These are phyloP conservation scores for Dendronephthya gigantea DNA, from an alignment of 64 coral and sea anemone species.

Conservation along the genomic window DNA sequence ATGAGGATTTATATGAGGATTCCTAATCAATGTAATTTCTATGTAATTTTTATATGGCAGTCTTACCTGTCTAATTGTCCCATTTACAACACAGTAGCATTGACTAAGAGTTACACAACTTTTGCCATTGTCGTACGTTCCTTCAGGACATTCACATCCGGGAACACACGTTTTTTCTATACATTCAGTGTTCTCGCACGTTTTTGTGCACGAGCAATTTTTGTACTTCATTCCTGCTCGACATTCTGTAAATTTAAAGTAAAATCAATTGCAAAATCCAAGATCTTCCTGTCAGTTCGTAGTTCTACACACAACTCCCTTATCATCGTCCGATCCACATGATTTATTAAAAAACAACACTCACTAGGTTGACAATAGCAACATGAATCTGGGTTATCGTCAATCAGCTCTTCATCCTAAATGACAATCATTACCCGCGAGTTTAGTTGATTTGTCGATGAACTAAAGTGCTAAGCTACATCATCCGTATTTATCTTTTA, in stretches of 20 bases:
- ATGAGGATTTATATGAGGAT: too few species aligned
- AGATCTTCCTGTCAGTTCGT: too few species aligned
- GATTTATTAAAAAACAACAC: background rate
- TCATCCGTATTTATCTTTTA: too few species aligned
- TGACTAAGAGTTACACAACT: conserved; percentile 35
- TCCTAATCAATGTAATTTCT: too few species aligned
- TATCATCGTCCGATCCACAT: too few species aligned
- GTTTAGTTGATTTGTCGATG: too few species aligned
- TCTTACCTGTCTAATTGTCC: conserved; percentile 36
- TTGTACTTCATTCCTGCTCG: conserved; percentile 50
- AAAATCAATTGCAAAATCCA: too few species aligned
- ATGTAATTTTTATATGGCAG: background rate
- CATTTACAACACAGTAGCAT: conserved; percentile 34
- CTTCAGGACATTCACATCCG: conserved; percentile 51
- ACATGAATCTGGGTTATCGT: conserved; percentile 26
- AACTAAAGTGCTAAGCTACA: too few species aligned
- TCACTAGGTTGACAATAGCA: conserved; percentile 58
- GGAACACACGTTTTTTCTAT: conserved; percentile 29
- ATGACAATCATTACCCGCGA: background rate
- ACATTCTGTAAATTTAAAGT: conserved; percentile 55
- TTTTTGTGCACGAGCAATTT: conserved; percentile 45
- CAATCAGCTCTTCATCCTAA: conserved; percentile 35
- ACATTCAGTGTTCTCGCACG: conserved; percentile 29
- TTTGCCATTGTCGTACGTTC: conserved; percentile 50
- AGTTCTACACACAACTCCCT: too few species aligned